phyloP scores from a whole-genome alignment of 2,888 invertebrate species.

The Steinernema hermaphroditum region DNA sequence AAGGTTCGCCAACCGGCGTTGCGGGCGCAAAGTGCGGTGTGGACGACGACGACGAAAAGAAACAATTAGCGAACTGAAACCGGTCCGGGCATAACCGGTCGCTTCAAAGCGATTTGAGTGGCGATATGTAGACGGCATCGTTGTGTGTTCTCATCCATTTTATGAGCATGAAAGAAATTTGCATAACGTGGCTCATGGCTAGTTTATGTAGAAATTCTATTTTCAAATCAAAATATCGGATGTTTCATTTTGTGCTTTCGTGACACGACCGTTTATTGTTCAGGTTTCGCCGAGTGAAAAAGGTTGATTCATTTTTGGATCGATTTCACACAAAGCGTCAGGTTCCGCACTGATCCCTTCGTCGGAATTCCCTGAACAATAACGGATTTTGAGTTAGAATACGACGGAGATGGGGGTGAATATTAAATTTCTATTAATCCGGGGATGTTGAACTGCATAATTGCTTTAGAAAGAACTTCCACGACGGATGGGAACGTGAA shows the following conservation, averaged over 20 bases:
- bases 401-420: too few species aligned
- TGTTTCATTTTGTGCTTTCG: too few species aligned
- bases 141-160: not conserved
- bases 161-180: not conserved
- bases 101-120: not conserved
- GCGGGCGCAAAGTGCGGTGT: not conserved
- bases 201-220: too few species aligned
- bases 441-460: not conserved
- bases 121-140: slow-evolving; percentile 1
- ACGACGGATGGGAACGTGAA: slow-evolving; percentile 66
- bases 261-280: not conserved
- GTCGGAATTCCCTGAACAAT: too few species aligned
- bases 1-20: not conserved
- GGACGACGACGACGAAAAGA: slow-evolving; percentile 1
- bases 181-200: not conserved
- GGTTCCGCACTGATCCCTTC: too few species aligned
- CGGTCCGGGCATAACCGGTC: slow-evolving; percentile 20
- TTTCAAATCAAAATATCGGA: too few species aligned
- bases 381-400: too few species aligned
- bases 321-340: not conserved
- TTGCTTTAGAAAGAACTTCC: slow-evolving; percentile 61
- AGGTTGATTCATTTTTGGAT: not conserved
- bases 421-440: too few species aligned
- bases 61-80: slow-evolving; percentile 28
- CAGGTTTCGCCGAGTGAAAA: not conserved